Conservation (phyloP, 2,113 vertebrate species). For the Ceuthmochares aereus region DNA sequence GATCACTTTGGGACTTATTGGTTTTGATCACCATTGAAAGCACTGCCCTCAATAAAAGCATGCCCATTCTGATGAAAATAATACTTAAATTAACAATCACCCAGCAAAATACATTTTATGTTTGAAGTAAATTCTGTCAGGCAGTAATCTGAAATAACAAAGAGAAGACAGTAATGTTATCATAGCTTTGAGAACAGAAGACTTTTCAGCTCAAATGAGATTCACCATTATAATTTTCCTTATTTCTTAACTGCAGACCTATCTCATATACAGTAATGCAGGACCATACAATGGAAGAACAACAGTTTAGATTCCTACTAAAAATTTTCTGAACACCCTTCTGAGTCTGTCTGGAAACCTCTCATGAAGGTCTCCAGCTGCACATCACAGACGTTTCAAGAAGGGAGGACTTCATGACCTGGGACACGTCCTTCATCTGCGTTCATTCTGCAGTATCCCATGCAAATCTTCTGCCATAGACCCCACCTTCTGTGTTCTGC, state of each 20-base stretch:
- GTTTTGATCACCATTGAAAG: not conserved
- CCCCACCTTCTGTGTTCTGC: not conserved
- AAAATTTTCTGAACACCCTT: not conserved
- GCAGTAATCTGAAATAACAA: not conserved
- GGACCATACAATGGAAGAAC: not conserved
- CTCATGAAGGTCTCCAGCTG: not conserved
- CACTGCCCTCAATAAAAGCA: not conserved
- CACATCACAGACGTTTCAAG: not conserved
- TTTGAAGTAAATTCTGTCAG: not conserved
- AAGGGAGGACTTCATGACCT: not conserved
- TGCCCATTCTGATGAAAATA: not conserved
- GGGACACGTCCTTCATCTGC: accelerated
- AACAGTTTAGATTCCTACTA: not conserved
- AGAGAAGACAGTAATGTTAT: not conserved
- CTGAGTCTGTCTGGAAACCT: not conserved
- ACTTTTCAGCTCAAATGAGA: not conserved
- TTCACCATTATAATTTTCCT: not conserved
- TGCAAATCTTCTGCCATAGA: not conserved
- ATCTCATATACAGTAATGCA: not conserved
- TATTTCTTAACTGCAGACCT: not conserved
- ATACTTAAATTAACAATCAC: not conserved
- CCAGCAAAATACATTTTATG: not conserved
- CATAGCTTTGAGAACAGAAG: not conserved
- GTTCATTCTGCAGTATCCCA: not conserved
- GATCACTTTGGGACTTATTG: not conserved